Base-by-base conservation (phyloP, 2,113 vertebrate species). In the Sterrhoptilus dennistouni region DNA sequence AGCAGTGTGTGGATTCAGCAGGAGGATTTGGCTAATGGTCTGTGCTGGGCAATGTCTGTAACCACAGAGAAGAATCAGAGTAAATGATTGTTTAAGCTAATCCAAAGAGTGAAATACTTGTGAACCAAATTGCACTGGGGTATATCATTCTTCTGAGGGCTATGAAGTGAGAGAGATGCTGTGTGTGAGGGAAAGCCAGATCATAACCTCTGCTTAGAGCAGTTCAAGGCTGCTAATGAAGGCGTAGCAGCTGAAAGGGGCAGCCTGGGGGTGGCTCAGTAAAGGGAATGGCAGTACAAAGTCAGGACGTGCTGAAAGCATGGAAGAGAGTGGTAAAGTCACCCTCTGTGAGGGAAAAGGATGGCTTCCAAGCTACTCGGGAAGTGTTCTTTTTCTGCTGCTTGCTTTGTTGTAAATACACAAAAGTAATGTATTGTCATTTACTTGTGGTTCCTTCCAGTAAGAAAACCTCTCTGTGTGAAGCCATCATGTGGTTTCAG, bases 391-490 rank as follows among this genome's bases (percentile, higher is more conserved):
- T 93, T 78, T 95, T 86, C 88, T 92, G 76, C 94, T 94, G 92
- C 83, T 96, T 64, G 75, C 85, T 95, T 97, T 95, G 92, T 96
- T 95, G 95, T 89, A 86, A 92, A 90, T 87, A 64, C 76, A 92
- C 93, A 90, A 84, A 95, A 95, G 85, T 92, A 92, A 76, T 89
- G 85, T 94, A 92, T 96, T 96, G 88, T 96, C 88, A 78, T 89
- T 94, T 92, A 83, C 85, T 96, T 94, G 93, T 49, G 87, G 95
- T 90, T 94, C 90, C 72, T 96, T 93, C 90, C 93, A 94, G 80
- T 93, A 92, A 93, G 90, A 96, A 95, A 94, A 94, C 88, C 68
- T 96, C 95, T 8, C 96, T 95, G 90, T 88, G 85, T 86, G 96
- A 96, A 96, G 88, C 96, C 90, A 47, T 94, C 83, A 2, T 92